These are phyloP conservation scores for Drosophila fungiperda DNA, from an alignment of 2,888 invertebrate genomes.

Conservation along the genomic window DNA sequence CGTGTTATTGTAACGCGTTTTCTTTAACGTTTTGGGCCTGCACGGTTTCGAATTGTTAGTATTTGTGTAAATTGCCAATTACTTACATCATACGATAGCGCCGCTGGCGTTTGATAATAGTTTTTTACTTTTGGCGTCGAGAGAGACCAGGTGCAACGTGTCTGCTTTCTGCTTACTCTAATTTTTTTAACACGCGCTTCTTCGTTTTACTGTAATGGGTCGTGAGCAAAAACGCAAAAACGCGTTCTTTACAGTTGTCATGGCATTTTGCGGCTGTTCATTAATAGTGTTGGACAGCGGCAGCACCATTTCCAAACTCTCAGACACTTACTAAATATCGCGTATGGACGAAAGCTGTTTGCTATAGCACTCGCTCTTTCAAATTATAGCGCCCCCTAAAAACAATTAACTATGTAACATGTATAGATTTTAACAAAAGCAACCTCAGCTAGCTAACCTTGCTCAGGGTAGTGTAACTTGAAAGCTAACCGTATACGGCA, in stretches of 20 bases:
- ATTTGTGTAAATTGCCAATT: conserved; percentile 15
- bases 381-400: not conserved
- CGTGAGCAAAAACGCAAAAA: too few species aligned
- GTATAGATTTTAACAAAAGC: not conserved
- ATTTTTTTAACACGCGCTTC: conserved; percentile 62
- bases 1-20: conserved; percentile 57
- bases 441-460: too few species aligned
- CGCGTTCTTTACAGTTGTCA: conserved; percentile 39
- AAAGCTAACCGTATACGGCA: too few species aligned
- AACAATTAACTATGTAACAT: too few species aligned
- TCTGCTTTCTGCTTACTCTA: conserved; percentile 38
- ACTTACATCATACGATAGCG: conserved; percentile 33
- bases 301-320: conserved; percentile 10
- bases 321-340: not conserved
- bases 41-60: conserved; percentile 36
- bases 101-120: conserved; percentile 5
- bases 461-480: too few species aligned
- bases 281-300: conserved; percentile 49
- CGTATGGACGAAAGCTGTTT: not conserved
- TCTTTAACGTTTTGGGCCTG: conserved; percentile 9
- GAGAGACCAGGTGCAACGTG: conserved; percentile 39
- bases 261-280: conserved; percentile 40
- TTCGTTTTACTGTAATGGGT: conserved; percentile 64
- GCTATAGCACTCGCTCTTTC: conserved; percentile 1
- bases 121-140: not conserved